Percentiles rank a stretch among this genome's conserved stretches.
These are phyloP conservation scores for Coracias cyanogaster DNA, from an alignment of 2,797 vertebrate genomes.

Conservation along the genomic window DNA sequence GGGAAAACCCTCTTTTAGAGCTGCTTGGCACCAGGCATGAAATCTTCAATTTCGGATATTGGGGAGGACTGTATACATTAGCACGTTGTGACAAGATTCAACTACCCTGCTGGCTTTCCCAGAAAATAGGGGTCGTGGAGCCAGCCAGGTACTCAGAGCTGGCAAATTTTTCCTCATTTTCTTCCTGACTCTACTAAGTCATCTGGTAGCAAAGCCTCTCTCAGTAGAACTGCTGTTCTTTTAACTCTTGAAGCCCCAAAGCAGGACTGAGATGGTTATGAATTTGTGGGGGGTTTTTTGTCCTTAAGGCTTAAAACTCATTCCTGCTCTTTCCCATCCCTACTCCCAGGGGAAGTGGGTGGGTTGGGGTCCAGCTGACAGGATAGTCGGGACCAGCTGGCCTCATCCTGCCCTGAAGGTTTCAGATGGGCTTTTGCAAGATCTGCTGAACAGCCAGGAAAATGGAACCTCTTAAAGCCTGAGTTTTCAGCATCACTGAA, in stretches of 20 bases:
- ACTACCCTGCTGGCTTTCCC: not conserved
- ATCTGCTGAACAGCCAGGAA: not conserved
- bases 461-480: not conserved
- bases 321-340: not conserved
- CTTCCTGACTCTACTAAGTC: conserved; percentile 30
- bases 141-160: not conserved
- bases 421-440: not conserved
- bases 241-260: conserved; percentile 3
- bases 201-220: not conserved
- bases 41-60: not conserved
- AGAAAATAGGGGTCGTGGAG: not conserved
- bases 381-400: not conserved
- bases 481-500: not conserved
- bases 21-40: not conserved
- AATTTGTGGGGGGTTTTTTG: not conserved
- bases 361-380: not conserved
- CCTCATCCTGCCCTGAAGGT: rapidly evolving
- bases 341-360: not conserved
- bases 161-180: conserved; percentile 44
- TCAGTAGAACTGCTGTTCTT: not conserved
- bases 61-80: conserved; percentile 7
- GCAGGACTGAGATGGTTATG: not conserved
- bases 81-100: not conserved
- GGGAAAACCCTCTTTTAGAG: not conserved
- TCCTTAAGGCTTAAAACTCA: not conserved